Conservation (phyloP, 1,140 invertebrate species). For the Rhyzopertha dominica region DNA sequence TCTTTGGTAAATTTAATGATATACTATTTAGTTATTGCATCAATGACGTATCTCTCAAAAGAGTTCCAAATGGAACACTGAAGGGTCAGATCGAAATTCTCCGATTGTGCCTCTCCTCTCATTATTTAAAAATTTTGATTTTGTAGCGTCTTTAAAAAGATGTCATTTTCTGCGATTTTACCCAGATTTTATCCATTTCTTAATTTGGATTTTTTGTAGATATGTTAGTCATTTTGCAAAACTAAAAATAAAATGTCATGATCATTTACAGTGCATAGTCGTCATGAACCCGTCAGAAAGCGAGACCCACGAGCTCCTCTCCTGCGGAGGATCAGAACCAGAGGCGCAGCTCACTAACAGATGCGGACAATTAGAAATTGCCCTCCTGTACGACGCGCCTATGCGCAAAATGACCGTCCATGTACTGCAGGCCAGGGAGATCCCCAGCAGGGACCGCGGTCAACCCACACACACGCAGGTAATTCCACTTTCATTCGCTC, state of each 20-base stretch:
- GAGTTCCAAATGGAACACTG: too few species aligned
- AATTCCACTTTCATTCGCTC: slow-evolving; percentile 13
- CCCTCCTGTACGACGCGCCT: slow-evolving; percentile 81
- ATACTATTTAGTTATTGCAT: too few species aligned
- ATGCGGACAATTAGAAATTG: slow-evolving; percentile 77
- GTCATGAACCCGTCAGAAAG: slow-evolving; percentile 40
- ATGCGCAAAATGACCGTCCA: slow-evolving; percentile 86
- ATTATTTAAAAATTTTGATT: too few species aligned
- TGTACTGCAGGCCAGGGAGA: slow-evolving; percentile 77
- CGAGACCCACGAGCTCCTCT: slow-evolving; percentile 32
- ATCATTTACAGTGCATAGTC: slow-evolving; percentile 37
- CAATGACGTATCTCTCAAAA: too few species aligned
- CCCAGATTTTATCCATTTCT: too few species aligned
- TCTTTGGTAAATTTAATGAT: too few species aligned
- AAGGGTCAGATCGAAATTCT: too few species aligned
- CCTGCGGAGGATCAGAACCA: slow-evolving; percentile 27
- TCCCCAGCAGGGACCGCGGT: slow-evolving; percentile 68
- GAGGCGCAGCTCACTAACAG: slow-evolving; percentile 42
- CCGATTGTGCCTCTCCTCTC: too few species aligned
- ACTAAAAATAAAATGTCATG: slow-evolving; percentile 4
- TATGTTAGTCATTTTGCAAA: too few species aligned
- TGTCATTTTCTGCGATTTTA: too few species aligned
- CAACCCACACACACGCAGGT: slow-evolving; percentile 76
- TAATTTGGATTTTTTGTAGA: too few species aligned
- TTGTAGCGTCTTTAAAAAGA: too few species aligned